These are phyloP conservation scores for Ips nitidus DNA, from an alignment of 1,140 invertebrate genomes.

Conservation along the genomic window DNA sequence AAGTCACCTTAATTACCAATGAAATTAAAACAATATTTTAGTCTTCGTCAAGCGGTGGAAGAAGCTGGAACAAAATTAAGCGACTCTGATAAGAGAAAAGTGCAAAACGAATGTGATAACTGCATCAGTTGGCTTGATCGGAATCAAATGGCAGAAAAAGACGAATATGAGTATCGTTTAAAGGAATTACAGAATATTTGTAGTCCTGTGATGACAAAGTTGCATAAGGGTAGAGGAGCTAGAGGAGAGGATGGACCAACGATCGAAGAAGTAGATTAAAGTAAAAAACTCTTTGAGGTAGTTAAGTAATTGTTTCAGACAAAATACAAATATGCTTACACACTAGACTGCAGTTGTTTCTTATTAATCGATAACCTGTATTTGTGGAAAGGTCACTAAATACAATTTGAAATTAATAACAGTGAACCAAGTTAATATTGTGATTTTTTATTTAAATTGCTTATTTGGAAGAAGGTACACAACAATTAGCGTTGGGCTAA, in stretches of 20 bases:
- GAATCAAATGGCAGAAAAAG: constrained; percentile 64
- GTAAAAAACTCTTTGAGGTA: not conserved
- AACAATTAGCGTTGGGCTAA: too few relatives aligned
- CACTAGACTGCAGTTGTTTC: too few relatives aligned
- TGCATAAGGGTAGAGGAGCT: constrained; percentile 49
- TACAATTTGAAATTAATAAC: too few relatives aligned
- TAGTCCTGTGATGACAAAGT: constrained; percentile 56
- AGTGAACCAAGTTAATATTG: too few relatives aligned
- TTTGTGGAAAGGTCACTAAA: too few relatives aligned
- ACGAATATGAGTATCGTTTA: constrained; percentile 63
- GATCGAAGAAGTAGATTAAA: constrained; percentile 53
- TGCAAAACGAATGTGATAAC: constrained; percentile 58
- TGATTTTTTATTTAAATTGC: too few relatives aligned
- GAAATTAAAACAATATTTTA: constrained; percentile 53
- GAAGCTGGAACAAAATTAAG: constrained; percentile 45
- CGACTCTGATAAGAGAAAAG: constrained; percentile 52
- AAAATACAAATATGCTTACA: too few relatives aligned
- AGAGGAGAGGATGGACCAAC: constrained; percentile 47
- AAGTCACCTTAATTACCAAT: constrained; percentile 23
- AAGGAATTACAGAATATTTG: constrained; percentile 56
- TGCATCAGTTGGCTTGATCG: constrained; percentile 66
- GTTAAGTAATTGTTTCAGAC: too few relatives aligned
- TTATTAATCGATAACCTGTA: too few relatives aligned
- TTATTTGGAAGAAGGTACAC: too few relatives aligned
- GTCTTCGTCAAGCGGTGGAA: constrained; percentile 53